Conservation (phyloP, 2,113 vertebrate species). For the Nicator chloris region DNA sequence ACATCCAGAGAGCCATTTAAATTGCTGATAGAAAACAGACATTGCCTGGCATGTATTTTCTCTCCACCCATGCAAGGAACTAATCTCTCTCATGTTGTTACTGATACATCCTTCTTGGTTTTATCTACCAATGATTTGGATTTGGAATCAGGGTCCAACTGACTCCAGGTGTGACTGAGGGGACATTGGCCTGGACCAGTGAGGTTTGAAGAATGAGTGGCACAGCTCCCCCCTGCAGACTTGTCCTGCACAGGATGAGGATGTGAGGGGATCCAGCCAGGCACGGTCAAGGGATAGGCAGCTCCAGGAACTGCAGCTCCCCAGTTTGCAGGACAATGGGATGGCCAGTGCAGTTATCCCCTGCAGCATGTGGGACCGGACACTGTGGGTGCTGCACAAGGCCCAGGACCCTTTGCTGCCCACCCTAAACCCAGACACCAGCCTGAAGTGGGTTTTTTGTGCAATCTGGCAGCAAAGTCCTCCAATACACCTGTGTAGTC, state of each 20-base stretch:
- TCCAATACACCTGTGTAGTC: neutral
- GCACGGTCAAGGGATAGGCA: neutral
- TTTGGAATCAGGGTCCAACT: neutral
- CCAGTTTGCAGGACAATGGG: neutral
- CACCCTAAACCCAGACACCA: neutral
- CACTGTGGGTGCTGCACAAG: neutral
- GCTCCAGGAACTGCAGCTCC: neutral
- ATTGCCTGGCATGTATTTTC: neutral
- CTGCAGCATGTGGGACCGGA: fast-evolving
- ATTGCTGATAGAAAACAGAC: neutral
- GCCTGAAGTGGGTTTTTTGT: neutral
- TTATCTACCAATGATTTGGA: neutral
- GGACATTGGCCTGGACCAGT: neutral
- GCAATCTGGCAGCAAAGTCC: neutral
- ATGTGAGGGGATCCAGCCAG: neutral
- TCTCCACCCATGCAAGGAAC: neutral
- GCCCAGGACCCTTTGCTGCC: neutral
- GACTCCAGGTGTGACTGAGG: neutral
- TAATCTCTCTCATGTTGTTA: neutral
- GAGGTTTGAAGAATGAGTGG: neutral
- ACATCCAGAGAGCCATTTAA: neutral
- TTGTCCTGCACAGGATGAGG: neutral
- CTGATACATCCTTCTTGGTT: neutral
- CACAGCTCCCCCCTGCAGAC: neutral
- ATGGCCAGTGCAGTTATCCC: neutral